phyloP scores from a whole-genome alignment of 2,888 invertebrate species.

The Hyppa rectilinea region DNA sequence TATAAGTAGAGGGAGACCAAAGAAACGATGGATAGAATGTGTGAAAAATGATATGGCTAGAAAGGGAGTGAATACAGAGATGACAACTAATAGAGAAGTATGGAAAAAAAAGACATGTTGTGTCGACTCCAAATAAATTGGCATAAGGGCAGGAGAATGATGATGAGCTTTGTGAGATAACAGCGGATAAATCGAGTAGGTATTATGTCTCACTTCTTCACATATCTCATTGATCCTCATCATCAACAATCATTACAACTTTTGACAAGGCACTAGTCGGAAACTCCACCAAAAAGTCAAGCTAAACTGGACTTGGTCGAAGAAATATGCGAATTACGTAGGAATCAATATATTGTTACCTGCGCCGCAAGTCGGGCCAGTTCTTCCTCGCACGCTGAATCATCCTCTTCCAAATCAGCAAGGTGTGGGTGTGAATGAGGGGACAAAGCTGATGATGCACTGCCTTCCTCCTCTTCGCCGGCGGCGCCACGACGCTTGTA shows the following conservation, averaged over 20 bases:
- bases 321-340: background rate
- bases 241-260: too few relatives aligned
- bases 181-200: background rate
- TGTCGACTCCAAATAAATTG: too few relatives aligned
- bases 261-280: background rate
- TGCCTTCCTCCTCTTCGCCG: slow-evolving; percentile 94
- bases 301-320: background rate
- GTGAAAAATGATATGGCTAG: too few relatives aligned
- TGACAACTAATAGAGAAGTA: too few relatives aligned
- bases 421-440: slow-evolving; percentile 98
- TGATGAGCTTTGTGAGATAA: background rate
- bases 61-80: too few relatives aligned
- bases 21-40: too few relatives aligned
- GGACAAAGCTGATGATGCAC: slow-evolving; percentile 97
- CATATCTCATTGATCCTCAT: too few relatives aligned
- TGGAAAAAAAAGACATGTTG: too few relatives aligned
- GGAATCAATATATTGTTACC: slow-evolving; percentile 72
- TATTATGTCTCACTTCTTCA: background rate
- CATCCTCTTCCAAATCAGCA: slow-evolving; percentile 96
- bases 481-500: slow-evolving; percentile 82
- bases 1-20: too few relatives aligned
- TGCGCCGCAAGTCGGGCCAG: slow-evolving; percentile 94
- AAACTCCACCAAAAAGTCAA: background rate
- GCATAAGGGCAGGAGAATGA: too few relatives aligned
- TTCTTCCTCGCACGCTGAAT: slow-evolving; percentile 97